Evolutionary conservation across 2,113 vertebrate species (phyloP).

Genomic region (Bambusicola thoracicus): DNA sequence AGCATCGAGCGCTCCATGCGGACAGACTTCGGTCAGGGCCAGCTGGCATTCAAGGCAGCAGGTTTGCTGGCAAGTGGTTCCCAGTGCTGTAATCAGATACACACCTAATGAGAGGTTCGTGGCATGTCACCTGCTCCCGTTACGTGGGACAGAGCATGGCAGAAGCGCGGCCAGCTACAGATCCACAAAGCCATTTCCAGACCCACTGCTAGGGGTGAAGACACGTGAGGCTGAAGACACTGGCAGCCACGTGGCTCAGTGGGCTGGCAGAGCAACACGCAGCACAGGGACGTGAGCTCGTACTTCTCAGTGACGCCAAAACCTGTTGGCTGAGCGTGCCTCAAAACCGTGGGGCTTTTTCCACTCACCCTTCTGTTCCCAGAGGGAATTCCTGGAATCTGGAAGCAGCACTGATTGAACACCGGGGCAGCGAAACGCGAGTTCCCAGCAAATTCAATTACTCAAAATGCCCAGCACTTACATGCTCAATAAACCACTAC

Average conservation of each 20-base stretch:
- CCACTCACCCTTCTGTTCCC: not conserved
- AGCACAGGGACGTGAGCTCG: not conserved
- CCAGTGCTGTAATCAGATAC: not conserved
- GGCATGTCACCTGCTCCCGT: not conserved
- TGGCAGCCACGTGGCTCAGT: not conserved
- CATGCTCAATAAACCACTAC: constrained; percentile 9
- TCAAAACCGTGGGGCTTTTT: fast-evolving
- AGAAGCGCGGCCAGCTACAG: not conserved
- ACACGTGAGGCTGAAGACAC: not conserved
- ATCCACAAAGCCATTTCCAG: constrained; percentile 16
- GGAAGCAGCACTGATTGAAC: not conserved
- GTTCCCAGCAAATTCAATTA: constrained; percentile 26
- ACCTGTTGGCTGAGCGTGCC: not conserved
- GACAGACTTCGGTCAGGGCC: not conserved
- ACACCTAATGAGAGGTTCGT: not conserved
- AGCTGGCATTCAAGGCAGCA: not conserved
- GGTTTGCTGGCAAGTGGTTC: not conserved
- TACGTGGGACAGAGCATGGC: not conserved
- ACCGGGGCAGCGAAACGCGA: not conserved
- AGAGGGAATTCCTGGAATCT: not conserved
- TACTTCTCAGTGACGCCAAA: not conserved
- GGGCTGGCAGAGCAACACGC: fast-evolving
- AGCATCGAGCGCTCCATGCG: fast-evolving
- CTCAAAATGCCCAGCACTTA: not conserved
- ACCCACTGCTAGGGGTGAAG: not conserved